Evolutionary conservation across 2,797 vertebrate genomes (phyloP), one percentile per base, ranked within the genome.

Genomic region (Hirundo rustica): DNA sequence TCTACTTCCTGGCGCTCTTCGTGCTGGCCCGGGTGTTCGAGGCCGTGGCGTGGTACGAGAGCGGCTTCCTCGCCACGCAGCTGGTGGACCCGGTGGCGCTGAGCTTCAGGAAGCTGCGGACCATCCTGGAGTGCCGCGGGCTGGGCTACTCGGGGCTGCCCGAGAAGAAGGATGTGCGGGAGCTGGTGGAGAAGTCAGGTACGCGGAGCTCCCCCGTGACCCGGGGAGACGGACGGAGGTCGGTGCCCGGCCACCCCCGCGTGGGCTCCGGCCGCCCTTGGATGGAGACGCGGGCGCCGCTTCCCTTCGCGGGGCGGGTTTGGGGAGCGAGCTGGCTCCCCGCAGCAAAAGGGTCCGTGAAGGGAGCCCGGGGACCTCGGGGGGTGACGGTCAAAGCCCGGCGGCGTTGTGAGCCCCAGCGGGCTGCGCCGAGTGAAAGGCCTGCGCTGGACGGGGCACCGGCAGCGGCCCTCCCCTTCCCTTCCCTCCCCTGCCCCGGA

Each of bases 31-130:
- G 99, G 65, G 98, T 99, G 84, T 99, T 99, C 57, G 99, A 99
- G 96, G 99, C 99, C 62, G 98, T 99, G 30, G 98, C 99, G 47
- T 99, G 99, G 99, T 99, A 99, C 78, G 99, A 99, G 97, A 99
- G 99, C 2, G 99, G 99, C 9, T 98, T 99, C 93, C 98, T 99
- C 54, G 99, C 99, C 79, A 99, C 98, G 13, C 99, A 99, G 98
- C 97, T 99, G 68, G 99, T 99, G 96, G 99, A 99, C 76, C 99
- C 99, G 0, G 99, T 99, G 34, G 98, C 98, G 1, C 96, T 99
- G 77, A 99, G 99, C 92, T 99, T 99, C 88, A 98, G 98, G 93
- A 99, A 99, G 97, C 97, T 99, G 80, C 98, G 98, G 94, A 99
- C 99, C 89, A 99, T 99, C 92, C 97, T 99, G 96, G 99, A 99